phyloP scores from a whole-genome alignment of 2,888 invertebrate genomes.

The Adelognathus sp. region DNA sequence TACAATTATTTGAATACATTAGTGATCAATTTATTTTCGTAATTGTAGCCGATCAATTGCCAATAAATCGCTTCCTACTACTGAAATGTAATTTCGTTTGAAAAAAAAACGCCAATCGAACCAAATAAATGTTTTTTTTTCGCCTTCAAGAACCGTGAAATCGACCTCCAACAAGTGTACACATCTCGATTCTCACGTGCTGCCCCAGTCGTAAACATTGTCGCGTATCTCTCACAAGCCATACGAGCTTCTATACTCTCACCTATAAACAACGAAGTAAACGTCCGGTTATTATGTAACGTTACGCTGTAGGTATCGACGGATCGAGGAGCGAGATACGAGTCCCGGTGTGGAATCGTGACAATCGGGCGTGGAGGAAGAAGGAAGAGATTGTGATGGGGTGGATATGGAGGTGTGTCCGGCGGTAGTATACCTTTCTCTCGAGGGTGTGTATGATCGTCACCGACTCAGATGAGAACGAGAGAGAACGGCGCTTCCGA shows the following conservation, averaged over 20 bases:
- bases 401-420: constrained; percentile 64
- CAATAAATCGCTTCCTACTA: no score
- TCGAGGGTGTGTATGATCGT: constrained; percentile 45
- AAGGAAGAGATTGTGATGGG: constrained; percentile 20
- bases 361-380: constrained; percentile 22
- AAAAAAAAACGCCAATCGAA: no score
- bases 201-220: constrained; percentile 22
- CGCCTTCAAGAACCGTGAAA: not conserved
- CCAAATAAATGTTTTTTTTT: not conserved
- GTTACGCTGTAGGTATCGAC: constrained; percentile 8
- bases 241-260: not conserved
- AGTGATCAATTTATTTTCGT: no score
- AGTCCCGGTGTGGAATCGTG: constrained; percentile 3
- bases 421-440: constrained; percentile 48
- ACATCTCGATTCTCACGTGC: constrained; percentile 25
- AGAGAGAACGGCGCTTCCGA: not conserved
- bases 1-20: no score
- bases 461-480: constrained; percentile 18
- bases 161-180: not conserved
- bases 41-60: no score
- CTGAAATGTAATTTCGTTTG: no score
- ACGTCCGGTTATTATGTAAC: constrained; percentile 69
- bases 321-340: constrained; percentile 31
- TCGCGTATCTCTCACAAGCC: constrained; percentile 17
- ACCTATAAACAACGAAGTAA: constrained; percentile 71